Evolutionary conservation across 2,888 invertebrate species (phyloP).

Genomic region (Odontomyia ornata): DNA sequence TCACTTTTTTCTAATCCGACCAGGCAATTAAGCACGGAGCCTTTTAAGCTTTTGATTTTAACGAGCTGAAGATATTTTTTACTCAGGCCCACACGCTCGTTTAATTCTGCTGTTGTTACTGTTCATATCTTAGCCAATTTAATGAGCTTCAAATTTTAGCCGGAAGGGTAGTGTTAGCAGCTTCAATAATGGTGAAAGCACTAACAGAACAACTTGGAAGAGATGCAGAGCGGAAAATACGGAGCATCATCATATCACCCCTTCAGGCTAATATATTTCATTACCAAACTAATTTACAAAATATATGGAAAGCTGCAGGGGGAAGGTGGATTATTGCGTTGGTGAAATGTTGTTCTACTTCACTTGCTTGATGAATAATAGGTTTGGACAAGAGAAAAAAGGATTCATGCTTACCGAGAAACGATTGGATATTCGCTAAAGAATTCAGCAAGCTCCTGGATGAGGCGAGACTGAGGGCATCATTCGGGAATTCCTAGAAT

Average conservation of each 20-base stretch:
- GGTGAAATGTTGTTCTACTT: neutral
- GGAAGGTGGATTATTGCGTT: neutral
- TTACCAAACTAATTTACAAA: slow-evolving; percentile 12
- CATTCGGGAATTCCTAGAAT: no score
- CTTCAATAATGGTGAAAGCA: no score
- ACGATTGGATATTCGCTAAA: neutral
- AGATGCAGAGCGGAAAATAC: neutral
- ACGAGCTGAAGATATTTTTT: slow-evolving; percentile 10
- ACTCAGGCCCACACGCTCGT: neutral
- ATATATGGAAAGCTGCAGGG: neutral
- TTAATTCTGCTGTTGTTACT: neutral
- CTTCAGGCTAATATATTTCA: slow-evolving; percentile 27
- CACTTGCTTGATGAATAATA: neutral
- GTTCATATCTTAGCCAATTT: neutral
- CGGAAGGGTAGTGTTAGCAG: neutral
- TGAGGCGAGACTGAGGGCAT: no score
- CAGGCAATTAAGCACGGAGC: slow-evolving; percentile 3
- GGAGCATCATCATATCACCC: neutral
- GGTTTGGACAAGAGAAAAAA: neutral
- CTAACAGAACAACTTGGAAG: no score
- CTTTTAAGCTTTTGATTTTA: slow-evolving; percentile 15
- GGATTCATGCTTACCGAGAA: neutral
- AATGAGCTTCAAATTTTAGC: slow-evolving; percentile 14
- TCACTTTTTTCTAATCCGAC: neutral
- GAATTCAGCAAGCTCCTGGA: no score